Conservation (phyloP, 2,797 vertebrate species). For the Psittacula echo region DNA sequence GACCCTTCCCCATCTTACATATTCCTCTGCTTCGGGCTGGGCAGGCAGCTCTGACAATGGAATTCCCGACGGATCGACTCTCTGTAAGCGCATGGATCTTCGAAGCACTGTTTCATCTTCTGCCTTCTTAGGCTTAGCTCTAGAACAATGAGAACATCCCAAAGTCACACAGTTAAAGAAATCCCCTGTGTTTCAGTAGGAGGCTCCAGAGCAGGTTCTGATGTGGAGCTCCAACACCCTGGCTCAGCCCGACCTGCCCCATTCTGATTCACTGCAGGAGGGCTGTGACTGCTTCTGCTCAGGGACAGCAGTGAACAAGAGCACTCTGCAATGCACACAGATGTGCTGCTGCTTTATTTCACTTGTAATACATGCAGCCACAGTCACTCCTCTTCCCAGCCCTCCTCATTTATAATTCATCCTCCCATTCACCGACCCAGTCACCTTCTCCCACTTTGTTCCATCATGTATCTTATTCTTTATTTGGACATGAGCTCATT, state of each 20-base stretch:
- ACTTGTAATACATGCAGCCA: neutral
- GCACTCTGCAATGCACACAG: rapidly evolving
- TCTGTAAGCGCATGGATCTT: conserved; percentile 86
- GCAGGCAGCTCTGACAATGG: neutral
- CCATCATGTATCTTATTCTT: neutral
- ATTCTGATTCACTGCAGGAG: neutral
- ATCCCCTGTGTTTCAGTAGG: neutral
- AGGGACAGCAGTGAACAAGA: rapidly evolving
- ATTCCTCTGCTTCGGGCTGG: conserved; percentile 8
- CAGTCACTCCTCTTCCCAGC: neutral
- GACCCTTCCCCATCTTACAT: conserved; percentile 59
- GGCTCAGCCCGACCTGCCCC: neutral
- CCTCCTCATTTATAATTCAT: neutral
- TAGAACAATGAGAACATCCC: neutral
- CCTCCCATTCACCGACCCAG: no score
- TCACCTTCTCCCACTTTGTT: neutral
- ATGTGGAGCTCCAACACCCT: rapidly evolving
- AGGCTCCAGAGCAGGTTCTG: neutral
- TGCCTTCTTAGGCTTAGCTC: conserved; percentile 68
- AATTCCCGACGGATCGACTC: conserved; percentile 65
- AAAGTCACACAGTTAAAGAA: neutral
- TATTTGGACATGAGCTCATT: neutral
- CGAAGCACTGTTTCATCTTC: conserved; percentile 71
- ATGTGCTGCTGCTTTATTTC: rapidly evolving
- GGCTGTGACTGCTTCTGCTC: neutral